Percentiles rank a stretch among this genome's conserved stretches.
Evolutionary conservation across 53 echinoderm and acorn worm genomes (phyloP).

Genomic region (Apostichopus leukothele): DNA sequence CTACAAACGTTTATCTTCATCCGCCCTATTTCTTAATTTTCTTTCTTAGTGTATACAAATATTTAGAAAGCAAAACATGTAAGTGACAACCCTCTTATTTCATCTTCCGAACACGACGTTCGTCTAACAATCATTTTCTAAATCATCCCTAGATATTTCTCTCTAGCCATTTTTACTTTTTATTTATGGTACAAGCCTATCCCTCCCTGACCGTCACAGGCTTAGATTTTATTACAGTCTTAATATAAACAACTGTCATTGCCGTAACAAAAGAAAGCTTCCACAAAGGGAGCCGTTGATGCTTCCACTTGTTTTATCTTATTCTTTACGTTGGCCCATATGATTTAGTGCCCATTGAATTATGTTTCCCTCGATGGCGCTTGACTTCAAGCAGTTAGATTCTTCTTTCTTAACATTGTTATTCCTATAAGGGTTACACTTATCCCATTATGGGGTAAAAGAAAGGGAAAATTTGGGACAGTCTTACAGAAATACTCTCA

Average conservation of each 20-base stretch:
- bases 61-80: too few species aligned
- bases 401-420: background rate
- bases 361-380: background rate
- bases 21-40: too few species aligned
- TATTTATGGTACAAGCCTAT: slow-evolving; percentile 1
- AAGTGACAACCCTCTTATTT: too few species aligned
- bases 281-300: background rate
- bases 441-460: background rate
- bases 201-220: background rate
- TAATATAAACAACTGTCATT: slow-evolving; percentile 4
- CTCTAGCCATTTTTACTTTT: background rate
- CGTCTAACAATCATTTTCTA: too few species aligned
- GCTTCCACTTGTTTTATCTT: background rate
- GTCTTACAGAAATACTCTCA: background rate
- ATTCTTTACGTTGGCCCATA: background rate
- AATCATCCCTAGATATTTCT: background rate
- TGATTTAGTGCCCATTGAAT: background rate
- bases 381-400: background rate
- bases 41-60: too few species aligned
- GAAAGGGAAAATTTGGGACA: background rate
- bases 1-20: too few species aligned
- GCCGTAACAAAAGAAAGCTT: background rate
- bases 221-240: background rate
- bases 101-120: too few species aligned
- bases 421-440: background rate